Conservation (phyloP, 2,797 vertebrate species). For the Lithobates pipiens region DNA sequence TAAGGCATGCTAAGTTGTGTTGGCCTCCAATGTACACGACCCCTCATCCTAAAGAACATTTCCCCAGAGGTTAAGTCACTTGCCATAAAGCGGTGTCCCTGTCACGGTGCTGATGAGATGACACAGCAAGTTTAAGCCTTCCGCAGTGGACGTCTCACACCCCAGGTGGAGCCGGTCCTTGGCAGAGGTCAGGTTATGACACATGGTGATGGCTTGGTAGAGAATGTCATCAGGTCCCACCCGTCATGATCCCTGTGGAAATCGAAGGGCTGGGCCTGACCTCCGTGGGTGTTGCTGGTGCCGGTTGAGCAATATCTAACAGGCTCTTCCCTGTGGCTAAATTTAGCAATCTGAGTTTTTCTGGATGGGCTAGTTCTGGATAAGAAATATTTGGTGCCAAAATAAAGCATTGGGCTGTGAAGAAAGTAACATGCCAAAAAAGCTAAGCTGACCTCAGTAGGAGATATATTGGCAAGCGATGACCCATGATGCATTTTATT, state of each 20-base stretch:
- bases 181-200: slow-evolving; percentile 54
- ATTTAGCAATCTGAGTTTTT: slow-evolving; percentile 41
- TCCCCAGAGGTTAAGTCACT: not conserved
- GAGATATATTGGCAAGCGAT: too few species aligned
- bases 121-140: slow-evolving; percentile 44
- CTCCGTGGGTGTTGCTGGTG: slow-evolving; percentile 51
- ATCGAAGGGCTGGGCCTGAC: slow-evolving; percentile 48
- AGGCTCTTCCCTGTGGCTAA: slow-evolving; percentile 45
- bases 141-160: slow-evolving; percentile 45
- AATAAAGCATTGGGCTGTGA: not conserved
- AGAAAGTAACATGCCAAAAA: not conserved
- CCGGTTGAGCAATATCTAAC: slow-evolving; percentile 50
- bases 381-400: not conserved
- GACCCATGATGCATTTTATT: too few species aligned
- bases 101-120: slow-evolving; percentile 16
- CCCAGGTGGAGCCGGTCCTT: slow-evolving; percentile 50
- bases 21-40: too few species aligned
- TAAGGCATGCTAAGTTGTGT: too few species aligned
- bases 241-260: slow-evolving; percentile 55
- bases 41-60: not conserved
- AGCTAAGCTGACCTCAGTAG: not conserved
- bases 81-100: slow-evolving; percentile 6
- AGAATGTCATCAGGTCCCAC: slow-evolving; percentile 56
- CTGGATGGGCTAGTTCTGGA: slow-evolving; percentile 36
- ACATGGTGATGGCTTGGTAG: slow-evolving; percentile 46